These are phyloP conservation scores for Catostylus mosaicus DNA, from an alignment of 30 jellyfish, hydroid and myxozoan genomes.

Conservation along the genomic window DNA sequence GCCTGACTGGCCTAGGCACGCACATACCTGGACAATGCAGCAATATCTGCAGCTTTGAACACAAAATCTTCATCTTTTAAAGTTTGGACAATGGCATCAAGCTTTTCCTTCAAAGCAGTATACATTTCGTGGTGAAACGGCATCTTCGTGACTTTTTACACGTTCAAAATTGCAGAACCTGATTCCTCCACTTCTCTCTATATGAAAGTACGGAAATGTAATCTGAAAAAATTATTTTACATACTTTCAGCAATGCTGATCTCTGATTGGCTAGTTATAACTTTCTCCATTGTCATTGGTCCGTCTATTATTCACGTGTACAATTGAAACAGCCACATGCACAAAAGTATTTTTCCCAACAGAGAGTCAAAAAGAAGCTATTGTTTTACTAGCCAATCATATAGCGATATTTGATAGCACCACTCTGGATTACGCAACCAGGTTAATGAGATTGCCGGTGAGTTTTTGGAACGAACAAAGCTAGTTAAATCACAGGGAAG, in stretches of 20 bases:
- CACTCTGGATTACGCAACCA: constrained; percentile 59
- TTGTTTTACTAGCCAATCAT: constrained; percentile 42
- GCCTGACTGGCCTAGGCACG: constrained; percentile 8
- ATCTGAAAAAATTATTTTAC: constrained; percentile 13
- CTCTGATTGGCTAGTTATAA: constrained; percentile 14
- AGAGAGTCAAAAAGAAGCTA: background rate
- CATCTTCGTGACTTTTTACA: background rate
- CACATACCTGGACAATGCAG: constrained; percentile 8
- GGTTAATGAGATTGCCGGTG: background rate
- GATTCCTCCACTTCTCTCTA: background rate
- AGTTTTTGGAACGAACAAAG: no score
- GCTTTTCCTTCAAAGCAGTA: constrained; percentile 26
- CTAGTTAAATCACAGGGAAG: no score
- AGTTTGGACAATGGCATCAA: constrained; percentile 15
- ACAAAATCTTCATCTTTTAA: constrained; percentile 7
- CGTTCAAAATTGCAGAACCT: background rate
- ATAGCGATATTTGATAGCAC: constrained; percentile 5
- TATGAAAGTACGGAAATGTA: background rate
- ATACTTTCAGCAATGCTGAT: constrained; percentile 21
- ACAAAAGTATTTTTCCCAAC: constrained; percentile 47
- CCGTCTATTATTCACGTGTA: constrained; percentile 18
- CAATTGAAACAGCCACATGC: constrained; percentile 39
- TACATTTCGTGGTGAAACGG: constrained; percentile 3
- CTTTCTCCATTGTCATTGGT: constrained; percentile 12
- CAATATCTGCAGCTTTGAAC: background rate